Base-by-base conservation (phyloP, 1,140 invertebrate species). In the Lanistes nyassanus region DNA sequence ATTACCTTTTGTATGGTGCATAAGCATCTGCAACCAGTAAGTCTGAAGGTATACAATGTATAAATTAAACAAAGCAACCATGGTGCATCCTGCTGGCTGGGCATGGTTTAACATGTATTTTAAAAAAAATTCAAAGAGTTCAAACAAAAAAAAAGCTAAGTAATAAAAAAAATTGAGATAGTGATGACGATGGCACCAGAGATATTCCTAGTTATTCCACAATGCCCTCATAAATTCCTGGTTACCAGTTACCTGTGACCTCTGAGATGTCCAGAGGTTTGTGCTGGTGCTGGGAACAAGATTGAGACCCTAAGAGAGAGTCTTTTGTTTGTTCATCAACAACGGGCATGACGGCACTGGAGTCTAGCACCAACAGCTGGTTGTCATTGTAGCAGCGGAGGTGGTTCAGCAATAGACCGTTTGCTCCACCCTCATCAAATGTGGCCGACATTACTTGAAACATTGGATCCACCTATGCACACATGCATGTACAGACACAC, bases 341-440 rank as follows among this genome's bases (percentile, higher is more conserved):
- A 42, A 79, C 66, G 29, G 75, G 56, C 39, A 87, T 77, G 19
- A 83, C 47, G 9, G 86, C 83, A 16, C 68, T 76, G 1, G 87
- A 89, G 77, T 87, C 88, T 2, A 90, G 75, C 0, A 86, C 79
- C 19, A 90, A 77, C 56, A 86, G 77, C 51, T 81, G 85, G 21
- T 65, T 75, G 76, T 88, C 84, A 80, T 89, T 88, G 74, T 85
- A 83, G 58, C 86, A 84, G 16, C 83, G 78, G 31, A 91, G 79
- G 53, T 87, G 87, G 75, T 86, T 89, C 21, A 91, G 80, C 64
- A 91, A 84, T 31, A 90, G 80, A 19, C 89, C 88, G 39, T 85
- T 88, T 29, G 85, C 86, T 6, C 86, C 88, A 51, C 89, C 90
- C 66, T 90, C 89, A 83, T 90, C 90, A 87, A 91, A 90, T 21